These are phyloP conservation scores for Alosa alosa DNA, from an alignment of 2,113 vertebrate genomes.

Conservation along the genomic window DNA sequence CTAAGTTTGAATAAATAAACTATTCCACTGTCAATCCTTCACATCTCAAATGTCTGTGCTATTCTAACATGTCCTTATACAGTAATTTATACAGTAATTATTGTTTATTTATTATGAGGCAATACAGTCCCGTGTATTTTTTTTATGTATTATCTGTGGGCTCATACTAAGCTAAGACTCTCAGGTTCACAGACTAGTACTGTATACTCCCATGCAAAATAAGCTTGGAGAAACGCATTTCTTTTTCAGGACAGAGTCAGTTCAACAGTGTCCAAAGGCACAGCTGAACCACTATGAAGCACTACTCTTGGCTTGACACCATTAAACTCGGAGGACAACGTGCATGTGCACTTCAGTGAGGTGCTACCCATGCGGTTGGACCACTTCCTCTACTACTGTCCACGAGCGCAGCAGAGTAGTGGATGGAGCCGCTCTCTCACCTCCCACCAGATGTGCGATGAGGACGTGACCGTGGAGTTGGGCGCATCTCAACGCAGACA, in stretches of 20 bases:
- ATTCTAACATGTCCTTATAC: neutral
- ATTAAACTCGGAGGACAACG: neutral
- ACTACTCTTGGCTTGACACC: neutral
- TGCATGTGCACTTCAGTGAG: neutral
- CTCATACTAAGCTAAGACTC: neutral
- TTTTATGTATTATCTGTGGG: neutral
- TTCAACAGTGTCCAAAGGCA: neutral
- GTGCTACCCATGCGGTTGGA: neutral
- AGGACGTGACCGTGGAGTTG: too few species aligned
- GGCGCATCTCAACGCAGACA: too few species aligned
- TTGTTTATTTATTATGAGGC: neutral
- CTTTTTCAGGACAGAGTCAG: neutral
- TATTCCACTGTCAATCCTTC: constrained; percentile 57
- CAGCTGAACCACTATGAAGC: neutral
- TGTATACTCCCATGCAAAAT: neutral
- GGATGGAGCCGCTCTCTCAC: neutral
- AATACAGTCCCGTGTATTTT: neutral
- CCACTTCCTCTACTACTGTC: neutral
- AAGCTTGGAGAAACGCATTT: neutral
- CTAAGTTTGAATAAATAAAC: constrained; percentile 92
- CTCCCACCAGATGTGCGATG: too few species aligned
- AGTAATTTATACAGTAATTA: too few species aligned
- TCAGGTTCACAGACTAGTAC: neutral
- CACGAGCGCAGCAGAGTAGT: neutral
- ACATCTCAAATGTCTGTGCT: neutral